phyloP scores from a whole-genome alignment of 2,113 vertebrate genomes.

The Pelecanus crispus region DNA sequence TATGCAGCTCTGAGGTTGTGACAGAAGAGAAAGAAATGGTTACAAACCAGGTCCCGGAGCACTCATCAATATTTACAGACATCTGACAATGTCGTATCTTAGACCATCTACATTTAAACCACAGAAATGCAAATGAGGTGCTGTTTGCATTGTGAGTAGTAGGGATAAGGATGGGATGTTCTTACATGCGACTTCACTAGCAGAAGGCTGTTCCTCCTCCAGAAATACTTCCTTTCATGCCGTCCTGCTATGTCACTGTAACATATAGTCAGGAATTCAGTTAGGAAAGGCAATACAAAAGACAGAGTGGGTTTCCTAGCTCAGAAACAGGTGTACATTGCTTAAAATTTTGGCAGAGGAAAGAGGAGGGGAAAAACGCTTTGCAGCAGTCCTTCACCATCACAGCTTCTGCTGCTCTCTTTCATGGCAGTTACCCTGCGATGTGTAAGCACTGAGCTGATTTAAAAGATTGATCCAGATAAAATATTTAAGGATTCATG shows the following conservation, averaged over 20 bases:
- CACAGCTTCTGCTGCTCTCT: not conserved
- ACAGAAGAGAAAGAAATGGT: not conserved
- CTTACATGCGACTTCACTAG: not conserved
- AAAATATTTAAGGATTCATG: not conserved
- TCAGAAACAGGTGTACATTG: not conserved
- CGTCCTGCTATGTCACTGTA: not conserved
- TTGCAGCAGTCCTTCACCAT: not conserved
- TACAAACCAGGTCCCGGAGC: not conserved
- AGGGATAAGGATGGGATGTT: not conserved
- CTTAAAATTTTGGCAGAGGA: not conserved
- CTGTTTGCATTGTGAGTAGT: not conserved
- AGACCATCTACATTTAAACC: not conserved
- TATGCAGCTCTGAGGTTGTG: not conserved
- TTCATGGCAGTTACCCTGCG: not conserved
- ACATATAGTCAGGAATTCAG: not conserved
- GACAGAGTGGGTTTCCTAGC: not conserved
- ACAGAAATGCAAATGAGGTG: not conserved
- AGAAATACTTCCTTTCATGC: not conserved
- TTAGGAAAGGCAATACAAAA: not conserved
- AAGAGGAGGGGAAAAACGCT: not conserved
- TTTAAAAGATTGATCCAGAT: not conserved
- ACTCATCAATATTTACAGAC: conserved; percentile 38
- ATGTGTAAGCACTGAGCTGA: not conserved
- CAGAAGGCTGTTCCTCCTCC: not conserved
- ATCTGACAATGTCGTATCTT: conserved; percentile 10